Evolutionary conservation across 2,888 invertebrate genomes (phyloP), one percentile per base, ranked within the genome.

Genomic region (Troides helena): DNA sequence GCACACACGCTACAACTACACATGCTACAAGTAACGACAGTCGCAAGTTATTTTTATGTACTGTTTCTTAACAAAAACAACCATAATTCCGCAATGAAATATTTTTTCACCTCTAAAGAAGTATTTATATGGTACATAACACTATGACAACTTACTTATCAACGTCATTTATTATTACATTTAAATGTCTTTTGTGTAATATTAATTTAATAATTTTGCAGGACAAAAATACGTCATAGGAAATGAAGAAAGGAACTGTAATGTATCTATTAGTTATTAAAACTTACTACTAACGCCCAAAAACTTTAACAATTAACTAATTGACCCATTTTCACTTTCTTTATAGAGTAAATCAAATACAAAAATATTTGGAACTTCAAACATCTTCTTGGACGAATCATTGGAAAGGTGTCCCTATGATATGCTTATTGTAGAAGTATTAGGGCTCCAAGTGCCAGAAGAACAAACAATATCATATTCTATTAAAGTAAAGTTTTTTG

Each of bases 401-500:
- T 66, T 75, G 0, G 71, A 76, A 10, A 39, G 74, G 6, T 76
- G 78, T 0, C 81, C 83, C 2, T 73, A 84, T 2, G 88, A 89
- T 65, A 71, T 73, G 0, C 71, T 91, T 1, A 71, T 64, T 1
- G 75, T 90, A 1, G 83, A 84, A 71, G 75, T 91, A 7, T 64
- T 80, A 53, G 80, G 80, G 57, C 78, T 91, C 0, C 80, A 80
- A 46, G 46, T 85, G 5, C 72, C 83, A 2, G 84, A 87, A 21
- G 81, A 80, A n/a, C 79, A 81, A 14, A 67, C 78, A 6, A 78
- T 73, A 18, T 72, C 74, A 1, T 87, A 81, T 67, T 72, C 73
- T 0, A 73, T 90, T 56, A 85, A 83, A 74, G 82, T 88, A 1
- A 76, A 80, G 0, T 92, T 86, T 72, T 81, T 78, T 62, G 86